These are phyloP conservation scores for Decapterus maruadsi DNA, from an alignment of 2,797 vertebrate genomes.

Conservation along the genomic window DNA sequence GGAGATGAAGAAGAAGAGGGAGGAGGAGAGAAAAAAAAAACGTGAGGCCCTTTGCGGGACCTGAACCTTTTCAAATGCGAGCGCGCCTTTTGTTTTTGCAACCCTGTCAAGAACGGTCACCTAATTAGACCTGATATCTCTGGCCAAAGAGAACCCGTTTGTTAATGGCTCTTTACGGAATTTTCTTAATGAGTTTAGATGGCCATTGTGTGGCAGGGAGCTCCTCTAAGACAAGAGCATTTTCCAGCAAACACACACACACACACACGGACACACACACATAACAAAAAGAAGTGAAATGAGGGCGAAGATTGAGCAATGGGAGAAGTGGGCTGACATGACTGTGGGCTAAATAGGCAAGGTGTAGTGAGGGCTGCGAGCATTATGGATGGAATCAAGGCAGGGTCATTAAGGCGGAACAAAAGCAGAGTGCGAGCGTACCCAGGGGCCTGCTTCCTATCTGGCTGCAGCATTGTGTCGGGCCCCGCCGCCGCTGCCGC, in stretches of 20 bases:
- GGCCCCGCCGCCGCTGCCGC: slow-evolving; percentile 30
- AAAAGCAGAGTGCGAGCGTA: slow-evolving; percentile 76
- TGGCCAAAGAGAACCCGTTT: slow-evolving; percentile 85
- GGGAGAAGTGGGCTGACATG: slow-evolving; percentile 72
- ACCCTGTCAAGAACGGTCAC: slow-evolving; percentile 94
- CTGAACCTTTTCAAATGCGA: slow-evolving; percentile 93
- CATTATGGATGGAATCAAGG: slow-evolving; percentile 74
- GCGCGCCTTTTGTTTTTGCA: slow-evolving; percentile 95
- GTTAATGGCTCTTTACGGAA: slow-evolving; percentile 95
- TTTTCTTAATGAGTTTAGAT: slow-evolving; percentile 99
- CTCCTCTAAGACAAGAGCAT: slow-evolving; percentile 84
- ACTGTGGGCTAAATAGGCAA: slow-evolving; percentile 84
- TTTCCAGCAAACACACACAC: slow-evolving; percentile 58
- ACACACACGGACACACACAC: slow-evolving; percentile 18
- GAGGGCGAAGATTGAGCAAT: slow-evolving; percentile 79
- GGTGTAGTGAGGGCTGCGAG: slow-evolving; percentile 84
- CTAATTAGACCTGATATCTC: slow-evolving; percentile 99
- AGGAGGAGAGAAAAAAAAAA: slow-evolving; percentile 60
- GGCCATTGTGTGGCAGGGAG: slow-evolving; percentile 91
- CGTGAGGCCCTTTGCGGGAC: slow-evolving; percentile 90
- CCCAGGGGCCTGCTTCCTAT: slow-evolving; percentile 79
- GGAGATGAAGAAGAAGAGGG: slow-evolving; percentile 53
- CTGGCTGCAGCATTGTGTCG: slow-evolving; percentile 53
- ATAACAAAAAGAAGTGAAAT: slow-evolving; percentile 70
- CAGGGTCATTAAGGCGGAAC: slow-evolving; percentile 88